A percentile compares a stretch with the other conserved stretches of the same genome.
Evolutionary conservation across 2,113 vertebrate species (phyloP).

Genomic region (Tupaia tana): DNA sequence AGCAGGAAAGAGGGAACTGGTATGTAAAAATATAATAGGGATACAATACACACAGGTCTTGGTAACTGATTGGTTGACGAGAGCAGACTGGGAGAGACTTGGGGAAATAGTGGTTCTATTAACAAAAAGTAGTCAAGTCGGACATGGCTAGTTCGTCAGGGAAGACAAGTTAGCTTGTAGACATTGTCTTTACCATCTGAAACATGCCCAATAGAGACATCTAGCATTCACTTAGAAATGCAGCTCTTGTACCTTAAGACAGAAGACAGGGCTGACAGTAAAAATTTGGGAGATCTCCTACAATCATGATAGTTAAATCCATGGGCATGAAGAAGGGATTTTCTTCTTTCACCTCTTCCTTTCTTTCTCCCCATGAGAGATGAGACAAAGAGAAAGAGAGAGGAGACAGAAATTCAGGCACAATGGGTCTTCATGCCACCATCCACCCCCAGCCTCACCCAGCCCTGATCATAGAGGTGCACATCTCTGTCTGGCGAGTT

Average conservation of each 20-base stretch:
- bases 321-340: background rate
- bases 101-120: background rate
- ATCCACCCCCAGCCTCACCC: too few species aligned
- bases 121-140: background rate
- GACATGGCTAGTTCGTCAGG: background rate
- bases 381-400: too few species aligned
- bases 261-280: background rate
- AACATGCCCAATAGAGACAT: background rate
- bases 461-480: too few species aligned
- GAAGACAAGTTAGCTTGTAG: background rate
- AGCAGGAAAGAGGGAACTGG: background rate
- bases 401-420: too few species aligned
- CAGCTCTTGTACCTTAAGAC: background rate
- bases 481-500: too few species aligned
- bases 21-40: background rate
- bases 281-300: background rate
- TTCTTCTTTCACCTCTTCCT: background rate
- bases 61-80: background rate
- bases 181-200: background rate
- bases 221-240: background rate
- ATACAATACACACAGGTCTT: background rate
- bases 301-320: background rate
- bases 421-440: too few species aligned
- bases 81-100: background rate
- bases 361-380: too few species aligned